Base-by-base conservation (phyloP, 2,113 vertebrate genomes). In the Chrysemys picta region DNA sequence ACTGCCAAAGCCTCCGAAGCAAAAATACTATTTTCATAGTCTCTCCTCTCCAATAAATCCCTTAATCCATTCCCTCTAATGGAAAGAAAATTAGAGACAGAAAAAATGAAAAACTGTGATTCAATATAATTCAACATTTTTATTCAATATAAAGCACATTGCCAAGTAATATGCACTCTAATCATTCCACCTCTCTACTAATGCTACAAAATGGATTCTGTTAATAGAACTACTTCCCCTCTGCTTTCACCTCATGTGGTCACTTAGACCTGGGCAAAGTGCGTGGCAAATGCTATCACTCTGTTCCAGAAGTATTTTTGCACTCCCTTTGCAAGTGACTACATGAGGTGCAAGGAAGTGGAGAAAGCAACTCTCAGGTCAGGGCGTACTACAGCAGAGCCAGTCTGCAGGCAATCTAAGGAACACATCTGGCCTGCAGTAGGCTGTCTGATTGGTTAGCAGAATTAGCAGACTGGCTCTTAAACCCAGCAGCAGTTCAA, bases 131-230 rank as follows among this genome's bases (percentile, higher is more conserved):
- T 17, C 50, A 72, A n/a, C 38, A 38, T 87, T 84, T 53, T 72
- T 54, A 24, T 35, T 86, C 47, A 75, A 21, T 47, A 27, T 69
- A 82, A 38, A 47, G 13, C n/a, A 45, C 16, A 38, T 27, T n/a
- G n/a, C 31, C 0, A 2, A 21, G n/a, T 57, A 76, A 59, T 0
- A 2, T 24, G 31, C 59, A 38, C 56, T 82, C 0, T 1, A 84
- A 75, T 42, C 50, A 50, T n/a, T 72, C 80, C 62, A 80, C 47
- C 29, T 85, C 65, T 35, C 81, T 53, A 22, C 29, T 53, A 59
- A 75, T 81, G 35, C 59, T 78, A 12, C 22, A 38, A 47, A 76
- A 45, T 76, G 22, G 22, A 25, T 75, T 24, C 16, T 11, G 42
- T 6, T 57, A 7, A 42, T 47, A 52, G 38, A 2, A n/a, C 0